These are phyloP conservation scores for Cataglyphis cursor DNA, from an alignment of 2,888 invertebrate genomes.

Conservation along the genomic window DNA sequence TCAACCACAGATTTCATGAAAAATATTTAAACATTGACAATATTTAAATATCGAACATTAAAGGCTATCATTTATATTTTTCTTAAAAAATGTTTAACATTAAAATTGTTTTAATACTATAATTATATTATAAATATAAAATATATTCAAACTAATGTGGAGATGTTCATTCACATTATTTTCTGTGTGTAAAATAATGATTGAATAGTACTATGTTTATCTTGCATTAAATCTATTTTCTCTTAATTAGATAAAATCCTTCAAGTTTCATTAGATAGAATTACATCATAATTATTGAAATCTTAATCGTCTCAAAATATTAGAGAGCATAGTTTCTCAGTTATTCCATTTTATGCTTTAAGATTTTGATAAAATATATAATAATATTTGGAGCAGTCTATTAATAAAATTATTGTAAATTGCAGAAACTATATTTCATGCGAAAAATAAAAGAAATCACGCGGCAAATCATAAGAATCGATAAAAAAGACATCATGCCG, in stretches of 20 bases:
- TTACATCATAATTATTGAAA: background rate
- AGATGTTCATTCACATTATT: background rate
- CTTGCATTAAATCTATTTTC: background rate
- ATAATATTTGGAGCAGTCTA: background rate
- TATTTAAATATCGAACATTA: background rate
- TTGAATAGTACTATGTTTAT: background rate
- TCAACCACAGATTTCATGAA: background rate
- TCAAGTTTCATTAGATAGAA: background rate
- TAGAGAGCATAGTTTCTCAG: background rate
- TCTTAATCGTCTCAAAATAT: background rate
- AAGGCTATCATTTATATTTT: background rate
- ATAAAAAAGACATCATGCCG: conserved; percentile 32
- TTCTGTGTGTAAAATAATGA: background rate
- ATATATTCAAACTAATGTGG: background rate
- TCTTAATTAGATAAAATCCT: background rate
- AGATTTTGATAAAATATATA: background rate
- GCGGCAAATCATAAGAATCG: background rate
- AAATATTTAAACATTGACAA: background rate
- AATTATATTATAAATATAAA: conserved; percentile 4
- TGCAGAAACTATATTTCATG: conserved; percentile 8
- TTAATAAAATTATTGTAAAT: background rate
- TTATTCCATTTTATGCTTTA: background rate
- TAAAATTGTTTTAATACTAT: background rate
- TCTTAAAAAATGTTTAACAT: background rate
- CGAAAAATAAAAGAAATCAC: conserved; percentile 5